Conservation (phyloP, 1,140 invertebrate genomes). For the Anoplolepis gracilipes region DNA sequence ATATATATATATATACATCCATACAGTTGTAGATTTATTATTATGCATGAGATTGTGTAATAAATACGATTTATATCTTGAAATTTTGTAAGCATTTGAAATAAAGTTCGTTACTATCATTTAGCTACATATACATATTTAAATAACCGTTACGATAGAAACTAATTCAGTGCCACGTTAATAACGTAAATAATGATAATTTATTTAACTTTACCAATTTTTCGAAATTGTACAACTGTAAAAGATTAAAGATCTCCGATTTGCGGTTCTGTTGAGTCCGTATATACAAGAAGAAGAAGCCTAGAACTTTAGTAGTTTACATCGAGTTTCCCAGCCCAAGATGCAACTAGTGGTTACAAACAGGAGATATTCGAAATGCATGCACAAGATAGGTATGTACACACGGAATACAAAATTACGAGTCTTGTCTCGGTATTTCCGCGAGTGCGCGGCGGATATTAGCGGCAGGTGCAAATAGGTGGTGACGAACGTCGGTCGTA, state of each 20-base stretch:
- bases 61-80: background rate
- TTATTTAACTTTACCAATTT: slow-evolving; percentile 15
- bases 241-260: slow-evolving; percentile 21
- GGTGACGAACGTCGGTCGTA: slow-evolving; percentile 18
- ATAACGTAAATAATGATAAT: background rate
- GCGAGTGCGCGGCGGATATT: slow-evolving; percentile 30
- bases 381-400: slow-evolving; percentile 30
- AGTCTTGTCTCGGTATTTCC: slow-evolving; percentile 41
- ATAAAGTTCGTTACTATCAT: background rate
- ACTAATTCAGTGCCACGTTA: background rate
- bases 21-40: too few species aligned
- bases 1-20: too few species aligned
- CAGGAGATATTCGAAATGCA: slow-evolving; percentile 49
- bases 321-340: slow-evolving; percentile 12
- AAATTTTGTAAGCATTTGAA: background rate
- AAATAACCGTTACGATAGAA: background rate
- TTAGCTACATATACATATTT: background rate
- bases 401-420: slow-evolving; percentile 47
- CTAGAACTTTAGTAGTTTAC: slow-evolving; percentile 36
- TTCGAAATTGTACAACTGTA: background rate
- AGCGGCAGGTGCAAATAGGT: slow-evolving; percentile 20
- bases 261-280: background rate
- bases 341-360: slow-evolving; percentile 59
- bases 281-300: background rate
- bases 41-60: background rate